phyloP scores from a whole-genome alignment of 35 echinoderm and acorn worm species.

The Ptychodera flava region DNA sequence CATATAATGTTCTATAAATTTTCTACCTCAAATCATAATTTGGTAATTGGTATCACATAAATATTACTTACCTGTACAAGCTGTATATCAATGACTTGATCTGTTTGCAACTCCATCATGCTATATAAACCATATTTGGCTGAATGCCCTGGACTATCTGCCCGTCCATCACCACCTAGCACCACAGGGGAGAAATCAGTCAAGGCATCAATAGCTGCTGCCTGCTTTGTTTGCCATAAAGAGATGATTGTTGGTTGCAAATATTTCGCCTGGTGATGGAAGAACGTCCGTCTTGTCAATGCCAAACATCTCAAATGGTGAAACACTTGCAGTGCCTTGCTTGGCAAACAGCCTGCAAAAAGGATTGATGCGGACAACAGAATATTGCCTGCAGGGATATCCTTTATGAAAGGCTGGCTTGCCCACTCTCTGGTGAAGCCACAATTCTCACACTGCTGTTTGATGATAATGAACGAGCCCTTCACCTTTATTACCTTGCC shows the following conservation, averaged over 20 bases:
- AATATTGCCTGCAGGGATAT: constrained; percentile 56
- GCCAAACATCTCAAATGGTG: background rate
- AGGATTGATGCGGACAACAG: constrained; percentile 18
- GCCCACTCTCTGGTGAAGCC: constrained; percentile 9
- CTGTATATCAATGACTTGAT: constrained; percentile 36
- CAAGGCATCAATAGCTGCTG: background rate
- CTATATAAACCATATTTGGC: constrained; percentile 31
- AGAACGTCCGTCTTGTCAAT: background rate
- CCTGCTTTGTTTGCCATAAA: background rate
- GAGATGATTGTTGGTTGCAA: background rate
- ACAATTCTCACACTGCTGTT: constrained; percentile 32
- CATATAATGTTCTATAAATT: background rate
- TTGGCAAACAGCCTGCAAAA: background rate
- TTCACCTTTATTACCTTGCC: background rate
- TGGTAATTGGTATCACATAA: background rate
- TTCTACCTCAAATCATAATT: background rate
- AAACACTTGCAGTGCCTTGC: background rate
- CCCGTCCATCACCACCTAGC: constrained; percentile 3
- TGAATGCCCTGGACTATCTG: constrained; percentile 9
- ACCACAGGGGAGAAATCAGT: background rate
- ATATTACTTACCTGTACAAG: constrained; percentile 44
- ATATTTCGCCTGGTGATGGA: background rate
- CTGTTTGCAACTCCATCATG: background rate
- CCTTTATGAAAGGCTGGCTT: constrained; percentile 48
- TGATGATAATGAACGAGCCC: constrained; percentile 27